These are phyloP conservation scores for Leptoclinus maculatus DNA, from an alignment of 2,797 vertebrate genomes.

Conservation along the genomic window DNA sequence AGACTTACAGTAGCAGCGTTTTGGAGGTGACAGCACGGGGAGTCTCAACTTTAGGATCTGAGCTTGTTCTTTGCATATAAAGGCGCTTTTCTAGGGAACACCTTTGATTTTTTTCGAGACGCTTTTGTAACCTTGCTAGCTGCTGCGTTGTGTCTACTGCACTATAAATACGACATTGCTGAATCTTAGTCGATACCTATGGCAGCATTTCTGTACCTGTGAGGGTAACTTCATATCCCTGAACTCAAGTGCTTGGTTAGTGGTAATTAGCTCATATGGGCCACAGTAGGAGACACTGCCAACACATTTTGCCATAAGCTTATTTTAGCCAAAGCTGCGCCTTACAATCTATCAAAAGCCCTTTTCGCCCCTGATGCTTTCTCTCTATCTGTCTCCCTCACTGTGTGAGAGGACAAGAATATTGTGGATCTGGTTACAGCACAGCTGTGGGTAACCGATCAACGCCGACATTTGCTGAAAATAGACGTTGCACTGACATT, in stretches of 20 bases:
- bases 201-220: slow-evolving; percentile 29
- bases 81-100: slow-evolving; percentile 44
- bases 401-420: slow-evolving; percentile 51
- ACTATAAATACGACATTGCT: slow-evolving; percentile 40
- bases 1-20: slow-evolving; percentile 33
- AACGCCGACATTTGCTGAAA: slow-evolving; percentile 54
- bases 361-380: slow-evolving; percentile 27
- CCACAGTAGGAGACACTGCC: slow-evolving; percentile 55
- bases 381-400: slow-evolving; percentile 45
- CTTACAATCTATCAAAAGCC: slow-evolving; percentile 72
- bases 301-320: slow-evolving; percentile 59
- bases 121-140: slow-evolving; percentile 62
- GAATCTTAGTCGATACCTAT: slow-evolving; percentile 30
- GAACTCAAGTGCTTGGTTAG: slow-evolving; percentile 40
- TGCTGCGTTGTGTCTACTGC: slow-evolving; percentile 60
- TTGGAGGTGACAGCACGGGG: slow-evolving; percentile 5
- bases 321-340: slow-evolving; percentile 76
- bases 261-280: slow-evolving; percentile 28
- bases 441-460: slow-evolving; percentile 38
- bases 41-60: slow-evolving; percentile 19
- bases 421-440: slow-evolving; percentile 47
- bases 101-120: slow-evolving; percentile 29
- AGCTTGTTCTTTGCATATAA: slow-evolving; percentile 40
- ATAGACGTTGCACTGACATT: slow-evolving; percentile 64
- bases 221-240: slow-evolving; percentile 24